Evolutionary conservation across 2,797 vertebrate species (phyloP).

Genomic region (Cryptoblepharus egeriae): DNA sequence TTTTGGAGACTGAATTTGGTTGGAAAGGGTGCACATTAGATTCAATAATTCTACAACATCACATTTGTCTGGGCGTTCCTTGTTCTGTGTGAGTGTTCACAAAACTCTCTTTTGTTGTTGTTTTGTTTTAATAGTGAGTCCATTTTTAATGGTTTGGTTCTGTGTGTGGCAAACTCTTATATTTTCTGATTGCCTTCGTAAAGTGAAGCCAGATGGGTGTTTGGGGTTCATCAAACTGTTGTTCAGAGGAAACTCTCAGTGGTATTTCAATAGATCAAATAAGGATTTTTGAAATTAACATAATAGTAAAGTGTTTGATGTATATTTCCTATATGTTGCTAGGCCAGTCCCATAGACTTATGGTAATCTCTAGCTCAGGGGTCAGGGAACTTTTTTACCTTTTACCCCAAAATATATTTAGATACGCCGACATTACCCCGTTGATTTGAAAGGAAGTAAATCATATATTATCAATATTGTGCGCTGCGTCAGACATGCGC

Average conservation of each 20-base stretch:
- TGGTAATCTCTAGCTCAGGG: neutral
- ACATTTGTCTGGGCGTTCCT: slow-evolving; percentile 20
- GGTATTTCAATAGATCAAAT: neutral
- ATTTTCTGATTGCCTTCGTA: neutral
- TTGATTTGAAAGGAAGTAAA: too few species aligned
- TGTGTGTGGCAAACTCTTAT: too few species aligned
- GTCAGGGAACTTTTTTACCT: too few species aligned
- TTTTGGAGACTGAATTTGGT: too few species aligned
- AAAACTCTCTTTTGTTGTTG: neutral
- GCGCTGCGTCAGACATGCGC: too few species aligned
- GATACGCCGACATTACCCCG: too few species aligned
- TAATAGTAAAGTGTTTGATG: neutral
- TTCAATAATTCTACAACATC: slow-evolving; percentile 40
- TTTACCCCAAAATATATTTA: too few species aligned
- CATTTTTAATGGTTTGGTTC: too few species aligned
- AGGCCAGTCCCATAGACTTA: neutral
- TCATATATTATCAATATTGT: too few species aligned
- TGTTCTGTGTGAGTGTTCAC: neutral
- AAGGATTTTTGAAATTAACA: neutral
- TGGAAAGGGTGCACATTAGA: too few species aligned
- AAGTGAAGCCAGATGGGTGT: neutral
- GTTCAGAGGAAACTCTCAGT: neutral
- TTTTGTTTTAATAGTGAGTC: too few species aligned
- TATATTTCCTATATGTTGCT: neutral
- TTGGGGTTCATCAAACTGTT: neutral